Conservation (phyloP, 2,888 invertebrate genomes). For the Scaptomyza flava region DNA sequence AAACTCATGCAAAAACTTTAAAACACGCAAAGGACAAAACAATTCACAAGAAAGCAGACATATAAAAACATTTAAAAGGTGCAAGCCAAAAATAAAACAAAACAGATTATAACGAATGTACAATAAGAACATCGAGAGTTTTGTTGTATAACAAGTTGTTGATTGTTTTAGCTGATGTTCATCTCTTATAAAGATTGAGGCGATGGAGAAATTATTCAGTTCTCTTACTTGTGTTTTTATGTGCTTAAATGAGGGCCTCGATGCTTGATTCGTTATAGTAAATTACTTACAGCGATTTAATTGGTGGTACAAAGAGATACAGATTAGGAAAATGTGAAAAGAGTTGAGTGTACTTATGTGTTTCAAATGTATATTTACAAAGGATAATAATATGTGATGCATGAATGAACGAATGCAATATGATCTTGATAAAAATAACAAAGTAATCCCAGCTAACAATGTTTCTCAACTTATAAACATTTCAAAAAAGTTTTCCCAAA, state of each 20-base stretch:
- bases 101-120: slow-evolving; percentile 3
- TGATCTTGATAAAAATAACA: background rate
- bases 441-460: background rate
- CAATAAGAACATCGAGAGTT: slow-evolving; percentile 24
- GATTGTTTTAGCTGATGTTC: slow-evolving; percentile 46
- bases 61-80: slow-evolving; percentile 38
- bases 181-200: slow-evolving; percentile 16
- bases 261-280: slow-evolving; percentile 73
- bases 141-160: slow-evolving; percentile 42
- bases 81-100: slow-evolving; percentile 32
- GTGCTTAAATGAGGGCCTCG: slow-evolving; percentile 76
- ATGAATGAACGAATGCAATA: background rate
- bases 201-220: slow-evolving; percentile 18
- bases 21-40: slow-evolving; percentile 29
- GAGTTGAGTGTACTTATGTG: slow-evolving; percentile 28
- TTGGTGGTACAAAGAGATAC: slow-evolving; percentile 45
- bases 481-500: background rate
- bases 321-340: slow-evolving; percentile 35
- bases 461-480: background rate
- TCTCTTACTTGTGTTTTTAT: slow-evolving; percentile 63
- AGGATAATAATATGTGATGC: background rate
- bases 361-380: slow-evolving; percentile 14
- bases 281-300: slow-evolving; percentile 73
- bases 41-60: slow-evolving; percentile 54
- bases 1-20: slow-evolving; percentile 38